Base-by-base conservation (phyloP, 2,888 invertebrate genomes). In the Asteroscopus sphinx region DNA sequence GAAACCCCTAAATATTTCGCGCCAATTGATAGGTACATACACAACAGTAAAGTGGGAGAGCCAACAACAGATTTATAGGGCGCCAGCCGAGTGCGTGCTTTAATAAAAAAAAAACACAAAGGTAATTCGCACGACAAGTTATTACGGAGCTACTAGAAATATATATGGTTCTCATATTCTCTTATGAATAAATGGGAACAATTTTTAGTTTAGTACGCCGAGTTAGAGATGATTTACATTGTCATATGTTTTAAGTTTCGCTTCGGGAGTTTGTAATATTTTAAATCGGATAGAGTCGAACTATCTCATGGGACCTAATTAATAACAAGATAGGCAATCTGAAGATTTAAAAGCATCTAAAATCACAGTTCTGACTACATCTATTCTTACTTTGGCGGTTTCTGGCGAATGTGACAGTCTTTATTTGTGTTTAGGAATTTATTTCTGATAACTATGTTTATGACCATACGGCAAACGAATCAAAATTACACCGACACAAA, bases 71-170 rank as follows among this genome's bases (percentile, higher is more conserved):
- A 93, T 93, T 92, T 93, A 93, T 92, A 86, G 83, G 92, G 91
- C 92, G 92, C 92, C 92, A 70, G 85, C 80, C 77, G 81, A 84
- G 86, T 88, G 91, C 86, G 91, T 89, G 89, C 87, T 87, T 90
- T 89, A 88, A 90, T 90, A 92, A 92, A 92, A 91, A n/a, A 74
- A 89, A 89, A 90, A 84, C 88, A 87, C 87, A 88, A 88, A 91
- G 92, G 93, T 93, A 92, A 92, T 91, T 92, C 89, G 79, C 84
- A 85, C 85, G 87, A 91, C 90, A 92, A 91, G 86, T 93, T 93
- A 93, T 91, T 89, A 87, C 91, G 65, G 75, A 70, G 78, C 85
- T 85, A 82, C 84, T 85, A 82, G 83, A 87, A 86, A 88, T 89
- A 91, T 91, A 87, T 90, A 87, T 81, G 85, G 79, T 79, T 83